A percentile compares a stretch with the other conserved stretches of the same genome.
Evolutionary conservation across 1,140 invertebrate species (phyloP).

Genomic region (Drosophila bocqueti): DNA sequence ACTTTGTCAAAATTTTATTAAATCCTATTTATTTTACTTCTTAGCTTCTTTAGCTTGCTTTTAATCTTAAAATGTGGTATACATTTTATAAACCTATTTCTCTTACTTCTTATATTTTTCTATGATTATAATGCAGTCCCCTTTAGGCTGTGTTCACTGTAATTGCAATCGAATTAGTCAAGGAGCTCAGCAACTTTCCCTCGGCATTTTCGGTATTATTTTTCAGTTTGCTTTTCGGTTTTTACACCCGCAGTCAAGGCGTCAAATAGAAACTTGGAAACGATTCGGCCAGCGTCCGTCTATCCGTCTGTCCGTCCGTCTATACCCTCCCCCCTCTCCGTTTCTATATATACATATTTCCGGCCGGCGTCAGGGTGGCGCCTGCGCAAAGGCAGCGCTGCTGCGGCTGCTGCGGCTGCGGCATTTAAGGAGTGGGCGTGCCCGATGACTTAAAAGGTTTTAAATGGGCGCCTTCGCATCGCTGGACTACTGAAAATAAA

Average conservation of each 20-base stretch:
- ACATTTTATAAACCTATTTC: neutral
- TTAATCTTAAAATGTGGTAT: too few species aligned
- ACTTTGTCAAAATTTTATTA: too few species aligned
- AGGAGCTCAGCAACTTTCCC: constrained; percentile 73
- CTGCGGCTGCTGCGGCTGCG: constrained; percentile 16
- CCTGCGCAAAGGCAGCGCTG: constrained; percentile 46
- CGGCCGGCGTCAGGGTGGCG: constrained; percentile 81
- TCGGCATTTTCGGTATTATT: constrained; percentile 22
- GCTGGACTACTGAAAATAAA: constrained; percentile 35
- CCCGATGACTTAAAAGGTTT: constrained; percentile 83
- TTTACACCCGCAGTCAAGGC: constrained; percentile 47
- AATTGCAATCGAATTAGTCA: constrained; percentile 83
- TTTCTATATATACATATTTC: constrained; percentile 48
- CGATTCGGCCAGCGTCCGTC: neutral
- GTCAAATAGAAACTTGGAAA: constrained; percentile 37
- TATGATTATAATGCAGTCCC: too few species aligned
- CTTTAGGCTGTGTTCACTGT: constrained; percentile 2
- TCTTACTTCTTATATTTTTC: neutral
- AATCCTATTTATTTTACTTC: neutral
- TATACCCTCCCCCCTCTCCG: neutral
- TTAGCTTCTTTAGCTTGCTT: too few species aligned
- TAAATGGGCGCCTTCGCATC: constrained; percentile 67
- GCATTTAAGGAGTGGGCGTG: constrained; percentile 77
- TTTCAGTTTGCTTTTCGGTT: constrained; percentile 18
- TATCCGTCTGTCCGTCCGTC: neutral